Conservation (phyloP, 2,797 vertebrate species). For the Periparus ater region DNA sequence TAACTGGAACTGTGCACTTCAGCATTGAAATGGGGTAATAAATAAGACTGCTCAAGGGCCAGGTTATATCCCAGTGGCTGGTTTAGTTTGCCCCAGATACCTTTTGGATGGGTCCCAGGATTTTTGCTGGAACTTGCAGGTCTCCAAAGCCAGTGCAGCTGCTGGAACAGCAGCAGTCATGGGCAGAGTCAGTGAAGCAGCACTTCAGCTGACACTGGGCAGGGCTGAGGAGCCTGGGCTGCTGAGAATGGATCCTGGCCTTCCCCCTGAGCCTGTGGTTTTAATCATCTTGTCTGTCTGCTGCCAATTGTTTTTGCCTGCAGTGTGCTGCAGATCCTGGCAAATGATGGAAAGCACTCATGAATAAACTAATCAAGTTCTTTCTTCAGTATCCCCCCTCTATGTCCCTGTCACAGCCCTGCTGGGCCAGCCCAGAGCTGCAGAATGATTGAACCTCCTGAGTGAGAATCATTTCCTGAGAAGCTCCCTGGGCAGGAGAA, state of each 20-base stretch:
- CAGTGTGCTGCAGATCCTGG: background rate
- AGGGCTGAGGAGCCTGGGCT: background rate
- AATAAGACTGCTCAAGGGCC: background rate
- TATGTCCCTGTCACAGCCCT: background rate
- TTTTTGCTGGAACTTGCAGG: background rate
- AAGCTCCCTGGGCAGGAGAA: background rate
- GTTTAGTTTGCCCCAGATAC: background rate
- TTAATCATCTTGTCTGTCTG: background rate
- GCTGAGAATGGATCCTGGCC: background rate
- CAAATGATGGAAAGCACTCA: background rate
- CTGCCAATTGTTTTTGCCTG: background rate
- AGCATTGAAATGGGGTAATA: background rate
- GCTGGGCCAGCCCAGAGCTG: background rate
- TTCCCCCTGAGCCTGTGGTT: background rate
- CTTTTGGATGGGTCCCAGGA: background rate
- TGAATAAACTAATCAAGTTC: background rate
- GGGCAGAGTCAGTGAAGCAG: background rate
- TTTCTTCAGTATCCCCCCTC: background rate
- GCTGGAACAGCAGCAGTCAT: background rate
- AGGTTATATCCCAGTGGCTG: background rate
- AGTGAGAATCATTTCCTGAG: background rate
- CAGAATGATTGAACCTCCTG: background rate
- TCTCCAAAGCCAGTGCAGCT: background rate
- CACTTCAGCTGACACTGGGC: fast-evolving
- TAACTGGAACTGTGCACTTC: background rate